These are phyloP conservation scores for Acanthochromis polyacanthus DNA, from an alignment of 2,113 vertebrate species.

Conservation along the genomic window DNA sequence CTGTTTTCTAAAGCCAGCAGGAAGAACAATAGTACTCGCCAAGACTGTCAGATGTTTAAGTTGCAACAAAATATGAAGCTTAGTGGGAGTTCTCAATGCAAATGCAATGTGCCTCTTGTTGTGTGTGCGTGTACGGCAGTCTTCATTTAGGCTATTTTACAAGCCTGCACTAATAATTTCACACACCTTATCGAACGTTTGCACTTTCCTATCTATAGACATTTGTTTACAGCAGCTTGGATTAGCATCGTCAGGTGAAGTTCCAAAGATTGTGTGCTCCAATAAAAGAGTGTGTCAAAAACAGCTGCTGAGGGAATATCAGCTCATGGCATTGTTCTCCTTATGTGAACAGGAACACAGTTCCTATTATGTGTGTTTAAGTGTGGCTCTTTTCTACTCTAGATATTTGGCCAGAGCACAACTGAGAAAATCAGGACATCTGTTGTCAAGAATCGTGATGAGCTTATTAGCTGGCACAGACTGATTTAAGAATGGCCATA, in stretches of 20 bases:
- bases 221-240: constrained; percentile 39
- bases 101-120: constrained; percentile 7
- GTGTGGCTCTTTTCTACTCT: constrained; percentile 9
- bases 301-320: constrained; percentile 70
- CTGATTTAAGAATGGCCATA: constrained; percentile 7
- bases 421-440: constrained; percentile 3
- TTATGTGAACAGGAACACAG: background rate
- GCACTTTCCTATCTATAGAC: constrained; percentile 1
- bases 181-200: constrained; percentile 7
- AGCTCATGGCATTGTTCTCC: constrained; percentile 68
- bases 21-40: constrained; percentile 73
- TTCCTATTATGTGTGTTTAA: constrained; percentile 36
- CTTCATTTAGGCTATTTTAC: constrained; percentile 1
- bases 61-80: constrained; percentile 66
- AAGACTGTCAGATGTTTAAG: constrained; percentile 69
- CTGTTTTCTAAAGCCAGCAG: constrained; percentile 79
- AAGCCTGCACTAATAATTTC: constrained; percentile 20
- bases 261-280: constrained; percentile 21
- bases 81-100: constrained; percentile 22
- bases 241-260: constrained; percentile 21
- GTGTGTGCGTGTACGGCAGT: background rate
- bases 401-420: constrained; percentile 23
- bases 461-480: constrained; percentile 6
- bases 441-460: background rate
- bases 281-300: constrained; percentile 38